Percentiles rank a stretch among this genome's conserved stretches.
phyloP scores from a whole-genome alignment of 2,113 vertebrate genomes.

The Cyprinodon brontotheroides region DNA sequence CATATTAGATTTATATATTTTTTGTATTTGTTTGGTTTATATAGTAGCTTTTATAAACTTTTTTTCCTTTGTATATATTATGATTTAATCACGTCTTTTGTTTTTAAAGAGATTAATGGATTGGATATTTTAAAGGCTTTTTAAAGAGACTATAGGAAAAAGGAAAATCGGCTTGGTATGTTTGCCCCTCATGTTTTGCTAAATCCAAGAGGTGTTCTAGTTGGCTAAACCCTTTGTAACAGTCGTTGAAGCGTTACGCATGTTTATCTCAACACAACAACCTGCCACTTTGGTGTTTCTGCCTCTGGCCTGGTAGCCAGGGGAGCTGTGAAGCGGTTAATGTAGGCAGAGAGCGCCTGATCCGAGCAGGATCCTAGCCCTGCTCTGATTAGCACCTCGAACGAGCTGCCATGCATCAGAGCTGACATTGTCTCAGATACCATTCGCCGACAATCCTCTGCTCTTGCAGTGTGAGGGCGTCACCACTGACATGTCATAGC shows the following conservation, averaged over 20 bases:
- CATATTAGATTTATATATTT: background rate
- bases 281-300: conserved; percentile 64
- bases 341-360: conserved; percentile 72
- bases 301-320: conserved; percentile 58
- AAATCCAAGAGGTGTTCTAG: conserved; percentile 71
- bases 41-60: too few species aligned
- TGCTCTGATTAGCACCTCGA: conserved; percentile 95
- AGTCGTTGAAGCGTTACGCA: conserved; percentile 62
- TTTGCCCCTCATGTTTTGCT: conserved; percentile 54
- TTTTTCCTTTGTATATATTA: too few species aligned
- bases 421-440: conserved; percentile 92
- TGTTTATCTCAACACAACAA: conserved; percentile 75
- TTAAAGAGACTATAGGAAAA: background rate
- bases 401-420: conserved; percentile 90
- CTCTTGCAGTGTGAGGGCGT: conserved; percentile 81
- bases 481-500: conserved; percentile 86
- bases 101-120: background rate
- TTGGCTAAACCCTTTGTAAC: conserved; percentile 71
- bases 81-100: background rate
- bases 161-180: conserved; percentile 39
- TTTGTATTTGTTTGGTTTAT: too few species aligned
- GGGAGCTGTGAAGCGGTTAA: conserved; percentile 72
- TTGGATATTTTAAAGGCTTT: background rate
- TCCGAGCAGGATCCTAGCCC: conserved; percentile 70
- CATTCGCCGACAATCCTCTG: conserved; percentile 89